phyloP scores from a whole-genome alignment of 1,140 invertebrate species.

The Drosophila mayri region DNA sequence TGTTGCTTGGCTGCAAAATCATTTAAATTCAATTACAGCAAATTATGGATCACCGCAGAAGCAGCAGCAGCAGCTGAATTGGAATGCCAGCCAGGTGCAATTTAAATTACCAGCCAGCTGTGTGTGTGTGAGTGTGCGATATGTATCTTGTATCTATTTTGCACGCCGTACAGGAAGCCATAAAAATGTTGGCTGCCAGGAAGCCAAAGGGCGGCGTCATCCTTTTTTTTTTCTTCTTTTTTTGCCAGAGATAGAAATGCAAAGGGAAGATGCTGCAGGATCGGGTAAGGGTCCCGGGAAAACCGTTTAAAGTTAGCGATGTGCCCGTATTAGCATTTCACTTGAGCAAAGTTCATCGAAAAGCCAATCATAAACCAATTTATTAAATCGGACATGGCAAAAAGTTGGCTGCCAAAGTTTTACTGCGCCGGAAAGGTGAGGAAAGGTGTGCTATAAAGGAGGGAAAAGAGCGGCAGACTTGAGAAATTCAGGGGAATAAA shows the following conservation, averaged over 20 bases:
- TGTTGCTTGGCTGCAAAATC: constrained; percentile 28
- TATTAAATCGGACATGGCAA: constrained; percentile 66
- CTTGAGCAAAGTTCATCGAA: constrained; percentile 63
- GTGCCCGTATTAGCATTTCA: constrained; percentile 61
- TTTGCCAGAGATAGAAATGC: constrained; percentile 36
- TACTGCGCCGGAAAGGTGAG: not conserved
- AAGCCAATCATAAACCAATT: constrained; percentile 71
- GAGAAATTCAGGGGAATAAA: not conserved
- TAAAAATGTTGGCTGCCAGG: constrained; percentile 68
- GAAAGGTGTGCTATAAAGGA: not conserved
- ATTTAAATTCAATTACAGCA: constrained; percentile 70
- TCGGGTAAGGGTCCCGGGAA: constrained; percentile 4
- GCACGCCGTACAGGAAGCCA: constrained; percentile 63
- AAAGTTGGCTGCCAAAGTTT: constrained; percentile 49
- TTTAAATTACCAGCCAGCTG: constrained; percentile 66
- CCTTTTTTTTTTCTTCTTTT: not conserved
- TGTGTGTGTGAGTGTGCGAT: not conserved
- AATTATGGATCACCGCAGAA: constrained; percentile 45
- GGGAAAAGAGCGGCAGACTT: not conserved
- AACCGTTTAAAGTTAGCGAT: constrained; percentile 57
- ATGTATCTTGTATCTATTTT: constrained; percentile 58
- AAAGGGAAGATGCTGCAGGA: not conserved
- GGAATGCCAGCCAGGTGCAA: constrained; percentile 23
- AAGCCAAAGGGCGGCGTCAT: constrained; percentile 56
- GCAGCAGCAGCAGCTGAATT: not conserved